A percentile compares a stretch with the other conserved stretches of the same genome.
Conservation (phyloP, 2,113 vertebrate species). For the Theristicus caerulescens region DNA sequence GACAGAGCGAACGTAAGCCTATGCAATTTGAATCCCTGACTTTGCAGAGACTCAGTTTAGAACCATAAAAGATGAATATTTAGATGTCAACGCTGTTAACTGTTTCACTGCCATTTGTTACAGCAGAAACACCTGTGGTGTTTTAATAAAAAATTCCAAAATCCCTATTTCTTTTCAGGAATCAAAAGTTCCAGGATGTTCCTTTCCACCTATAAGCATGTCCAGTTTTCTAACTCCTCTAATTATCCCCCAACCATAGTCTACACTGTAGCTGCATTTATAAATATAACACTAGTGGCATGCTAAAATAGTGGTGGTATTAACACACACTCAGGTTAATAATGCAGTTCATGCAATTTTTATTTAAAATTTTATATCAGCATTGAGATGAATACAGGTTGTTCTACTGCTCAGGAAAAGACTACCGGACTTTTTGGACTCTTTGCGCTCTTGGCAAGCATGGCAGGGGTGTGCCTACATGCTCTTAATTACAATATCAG, state of each 20-base stretch:
- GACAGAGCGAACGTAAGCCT: neutral
- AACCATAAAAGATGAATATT: neutral
- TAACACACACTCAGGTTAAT: neutral
- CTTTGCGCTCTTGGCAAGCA: neutral
- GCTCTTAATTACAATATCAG: slow-evolving; percentile 27
- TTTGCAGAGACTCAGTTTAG: neutral
- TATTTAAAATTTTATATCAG: neutral
- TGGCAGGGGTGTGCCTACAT: neutral
- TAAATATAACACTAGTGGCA: neutral
- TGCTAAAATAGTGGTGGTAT: accelerated
- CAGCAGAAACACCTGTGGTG: neutral
- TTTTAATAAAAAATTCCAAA: neutral
- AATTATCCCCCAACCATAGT: neutral
- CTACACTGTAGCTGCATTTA: neutral
- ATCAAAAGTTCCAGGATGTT: neutral
- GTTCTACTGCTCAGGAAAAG: neutral
- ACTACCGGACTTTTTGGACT: neutral
- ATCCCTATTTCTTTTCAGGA: neutral
- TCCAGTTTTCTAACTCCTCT: neutral
- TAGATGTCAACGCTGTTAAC: neutral
- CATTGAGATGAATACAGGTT: neutral
- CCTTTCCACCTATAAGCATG: neutral
- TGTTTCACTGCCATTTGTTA: neutral
- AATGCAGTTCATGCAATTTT: neutral
- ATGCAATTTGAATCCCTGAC: neutral